phyloP scores from a whole-genome alignment of 1,140 invertebrate genomes.

The Ips typographus region DNA sequence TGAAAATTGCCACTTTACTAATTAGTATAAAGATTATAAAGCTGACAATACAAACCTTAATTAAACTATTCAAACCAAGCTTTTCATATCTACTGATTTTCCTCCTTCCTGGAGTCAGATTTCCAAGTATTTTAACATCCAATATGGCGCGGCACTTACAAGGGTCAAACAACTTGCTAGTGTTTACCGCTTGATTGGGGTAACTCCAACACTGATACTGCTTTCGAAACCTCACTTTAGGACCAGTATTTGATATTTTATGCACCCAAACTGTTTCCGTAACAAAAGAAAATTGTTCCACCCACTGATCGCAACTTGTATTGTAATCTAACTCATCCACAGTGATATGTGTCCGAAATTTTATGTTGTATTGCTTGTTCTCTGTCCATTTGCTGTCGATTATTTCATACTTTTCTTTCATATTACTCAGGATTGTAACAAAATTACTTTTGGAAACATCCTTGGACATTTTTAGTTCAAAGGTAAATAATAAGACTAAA shows the following conservation, averaged over 20 bases:
- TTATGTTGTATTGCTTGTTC: slow-evolving; percentile 46
- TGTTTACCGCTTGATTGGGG: slow-evolving; percentile 43
- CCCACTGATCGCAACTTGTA: slow-evolving; percentile 50
- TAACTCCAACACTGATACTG: slow-evolving; percentile 52
- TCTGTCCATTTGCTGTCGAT: slow-evolving; percentile 48
- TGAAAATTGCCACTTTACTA: slow-evolving; percentile 32
- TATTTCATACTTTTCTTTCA: slow-evolving; percentile 49
- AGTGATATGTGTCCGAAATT: slow-evolving; percentile 49
- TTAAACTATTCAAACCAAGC: slow-evolving; percentile 48
- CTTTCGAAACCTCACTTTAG: slow-evolving; percentile 51
- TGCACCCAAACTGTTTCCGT: slow-evolving; percentile 51
- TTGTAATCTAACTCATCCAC: slow-evolving; percentile 49
- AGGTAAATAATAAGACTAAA: not conserved
- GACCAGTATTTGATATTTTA: slow-evolving; percentile 51
- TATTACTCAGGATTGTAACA: slow-evolving; percentile 40
- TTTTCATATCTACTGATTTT: slow-evolving; percentile 47
- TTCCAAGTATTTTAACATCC: slow-evolving; percentile 50
- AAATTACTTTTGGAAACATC: slow-evolving; percentile 37
- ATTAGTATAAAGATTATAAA: slow-evolving; percentile 6
- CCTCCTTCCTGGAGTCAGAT: slow-evolving; percentile 43
- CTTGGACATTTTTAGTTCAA: slow-evolving; percentile 43
- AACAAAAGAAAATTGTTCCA: slow-evolving; percentile 48
- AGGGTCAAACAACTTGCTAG: slow-evolving; percentile 49
- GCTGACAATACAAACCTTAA: slow-evolving; percentile 41
- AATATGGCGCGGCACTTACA: slow-evolving; percentile 48